phyloP scores from a whole-genome alignment of 2,113 vertebrate genomes.

The Otocyon megalotis region DNA sequence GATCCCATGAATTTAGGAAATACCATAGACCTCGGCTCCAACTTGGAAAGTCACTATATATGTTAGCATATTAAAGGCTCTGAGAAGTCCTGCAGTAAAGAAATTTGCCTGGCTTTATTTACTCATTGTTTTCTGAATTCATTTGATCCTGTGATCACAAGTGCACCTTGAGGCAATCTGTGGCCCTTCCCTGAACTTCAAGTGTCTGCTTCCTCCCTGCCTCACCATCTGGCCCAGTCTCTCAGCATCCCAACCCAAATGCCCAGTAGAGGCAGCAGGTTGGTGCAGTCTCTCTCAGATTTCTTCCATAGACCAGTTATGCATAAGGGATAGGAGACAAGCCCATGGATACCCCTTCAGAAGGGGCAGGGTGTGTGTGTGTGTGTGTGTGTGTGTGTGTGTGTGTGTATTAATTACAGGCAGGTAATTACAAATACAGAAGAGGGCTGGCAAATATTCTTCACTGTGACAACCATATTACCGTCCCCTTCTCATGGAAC shows the following conservation, averaged over 20 bases:
- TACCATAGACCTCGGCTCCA: not conserved
- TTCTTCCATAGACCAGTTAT: not conserved
- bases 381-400: not conserved
- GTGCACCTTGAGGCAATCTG: not conserved
- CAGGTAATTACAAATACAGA: not conserved
- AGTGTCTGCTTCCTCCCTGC: not conserved
- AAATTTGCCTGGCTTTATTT: not conserved
- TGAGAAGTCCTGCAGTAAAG: not conserved
- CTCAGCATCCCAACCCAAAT: not conserved
- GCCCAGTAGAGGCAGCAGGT: not conserved
- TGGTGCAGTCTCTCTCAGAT: not conserved
- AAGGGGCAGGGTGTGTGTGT: not conserved
- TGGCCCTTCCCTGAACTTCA: not conserved
- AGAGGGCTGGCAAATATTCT: too few species aligned
- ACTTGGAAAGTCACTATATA: not conserved
- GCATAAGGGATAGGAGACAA: not conserved
- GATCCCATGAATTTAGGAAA: not conserved
- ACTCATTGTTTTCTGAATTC: not conserved
- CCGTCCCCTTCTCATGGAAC: not conserved
- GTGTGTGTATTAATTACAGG: not conserved
- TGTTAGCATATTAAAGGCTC: not conserved
- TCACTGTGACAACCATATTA: not conserved
- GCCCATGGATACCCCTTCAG: too few species aligned
- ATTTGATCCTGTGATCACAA: not conserved
- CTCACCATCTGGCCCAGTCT: not conserved